Evolutionary conservation across 2,888 invertebrate genomes (phyloP).

Genomic region (Blastobasis adustella): DNA sequence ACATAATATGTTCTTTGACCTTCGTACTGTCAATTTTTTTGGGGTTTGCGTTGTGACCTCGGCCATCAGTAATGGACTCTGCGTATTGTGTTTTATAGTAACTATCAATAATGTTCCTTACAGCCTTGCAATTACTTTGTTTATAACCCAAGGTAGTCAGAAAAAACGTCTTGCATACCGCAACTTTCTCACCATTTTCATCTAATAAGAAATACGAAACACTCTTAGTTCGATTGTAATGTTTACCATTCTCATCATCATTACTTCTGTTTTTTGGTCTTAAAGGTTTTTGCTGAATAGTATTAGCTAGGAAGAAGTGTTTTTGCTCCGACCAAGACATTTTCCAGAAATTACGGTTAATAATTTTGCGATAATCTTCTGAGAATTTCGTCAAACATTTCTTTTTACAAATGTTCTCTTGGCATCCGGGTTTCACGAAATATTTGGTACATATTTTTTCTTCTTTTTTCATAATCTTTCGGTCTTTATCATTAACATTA

Average conservation of each 20-base stretch:
- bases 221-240: constrained; percentile 5
- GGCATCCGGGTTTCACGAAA: constrained; percentile 14
- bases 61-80: background rate
- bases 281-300: constrained; percentile 3
- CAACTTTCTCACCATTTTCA: constrained; percentile 8
- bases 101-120: background rate
- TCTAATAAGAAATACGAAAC: constrained; percentile 8
- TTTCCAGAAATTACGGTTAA: constrained; percentile 6
- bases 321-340: constrained; percentile 13
- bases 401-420: constrained; percentile 12
- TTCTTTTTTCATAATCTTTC: constrained; percentile 9
- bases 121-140: constrained; percentile 7
- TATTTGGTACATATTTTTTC: constrained; percentile 12
- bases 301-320: constrained; percentile 12
- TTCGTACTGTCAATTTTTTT: constrained; percentile 2
- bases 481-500: constrained; percentile 11
- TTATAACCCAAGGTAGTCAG: constrained; percentile 9
- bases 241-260: constrained; percentile 3
- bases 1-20: constrained; percentile 6
- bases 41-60: background rate
- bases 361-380: constrained; percentile 12
- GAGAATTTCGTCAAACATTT: constrained; percentile 12
- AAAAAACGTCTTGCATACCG: constrained; percentile 11
- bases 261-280: constrained; percentile 9
- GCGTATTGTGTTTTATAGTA: background rate